Conservation (phyloP, 2,888 invertebrate genomes). For the Sarcophaga caerulescens region DNA sequence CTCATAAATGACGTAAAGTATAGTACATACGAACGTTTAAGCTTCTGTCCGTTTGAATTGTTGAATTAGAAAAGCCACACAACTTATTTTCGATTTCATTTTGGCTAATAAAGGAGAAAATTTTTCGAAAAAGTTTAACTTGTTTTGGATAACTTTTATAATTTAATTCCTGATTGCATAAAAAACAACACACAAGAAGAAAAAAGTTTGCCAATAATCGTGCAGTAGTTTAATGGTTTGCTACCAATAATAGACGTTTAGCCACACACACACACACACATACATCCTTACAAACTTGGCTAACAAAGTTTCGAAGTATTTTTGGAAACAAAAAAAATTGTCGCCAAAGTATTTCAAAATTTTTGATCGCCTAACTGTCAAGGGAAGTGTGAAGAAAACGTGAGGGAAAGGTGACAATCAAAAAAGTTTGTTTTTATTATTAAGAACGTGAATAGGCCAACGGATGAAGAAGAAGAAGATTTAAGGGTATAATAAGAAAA, state of each 20-base stretch:
- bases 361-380: neutral
- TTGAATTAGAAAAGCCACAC: too few relatives aligned
- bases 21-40: too few relatives aligned
- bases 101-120: neutral
- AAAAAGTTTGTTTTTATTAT: too few relatives aligned
- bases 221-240: conserved; percentile 10
- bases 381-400: neutral
- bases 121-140: neutral
- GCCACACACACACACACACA: neutral
- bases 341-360: conserved; percentile 17
- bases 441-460: too few relatives aligned
- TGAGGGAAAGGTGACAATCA: too few relatives aligned
- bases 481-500: too few relatives aligned
- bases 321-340: neutral
- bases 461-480: too few relatives aligned
- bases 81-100: too few relatives aligned
- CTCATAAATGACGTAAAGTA: too few relatives aligned
- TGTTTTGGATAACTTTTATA: conserved; percentile 14
- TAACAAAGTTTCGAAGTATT: neutral
- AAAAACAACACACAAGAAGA: too few relatives aligned
- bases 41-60: too few relatives aligned
- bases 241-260: neutral
- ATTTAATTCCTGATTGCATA: conserved; percentile 14
- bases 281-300: neutral
- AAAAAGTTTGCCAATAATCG: conserved; percentile 30